phyloP scores from a whole-genome alignment of 1,140 invertebrate genomes.

The Popillia japonica region DNA sequence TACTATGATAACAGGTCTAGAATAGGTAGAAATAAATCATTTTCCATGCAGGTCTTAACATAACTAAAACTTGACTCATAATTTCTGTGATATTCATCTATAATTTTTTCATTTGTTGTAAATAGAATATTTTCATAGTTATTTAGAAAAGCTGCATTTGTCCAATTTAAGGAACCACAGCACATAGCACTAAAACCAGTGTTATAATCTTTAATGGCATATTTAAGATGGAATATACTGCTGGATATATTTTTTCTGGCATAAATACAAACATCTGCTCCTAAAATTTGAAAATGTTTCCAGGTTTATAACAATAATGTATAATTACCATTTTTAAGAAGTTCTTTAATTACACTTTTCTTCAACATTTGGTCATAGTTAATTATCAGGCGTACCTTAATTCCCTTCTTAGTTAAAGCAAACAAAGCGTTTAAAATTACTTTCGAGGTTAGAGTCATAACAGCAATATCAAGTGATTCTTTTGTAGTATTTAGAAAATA shows the following conservation, averaged over 20 bases:
- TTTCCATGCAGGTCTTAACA: slow-evolving; percentile 39
- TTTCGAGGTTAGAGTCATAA: slow-evolving; percentile 38
- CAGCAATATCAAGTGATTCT: slow-evolving; percentile 41
- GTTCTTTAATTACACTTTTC: too few species aligned
- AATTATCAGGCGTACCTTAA: slow-evolving; percentile 41
- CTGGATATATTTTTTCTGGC: slow-evolving; percentile 11
- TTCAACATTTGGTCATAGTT: slow-evolving; percentile 36
- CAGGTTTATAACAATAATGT: background rate
- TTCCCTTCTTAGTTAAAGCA: slow-evolving; percentile 12
- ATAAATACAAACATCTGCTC: background rate
- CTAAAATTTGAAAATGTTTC: slow-evolving; percentile 17
- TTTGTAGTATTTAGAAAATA: slow-evolving; percentile 42
- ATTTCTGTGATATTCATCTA: too few species aligned
- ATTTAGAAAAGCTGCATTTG: slow-evolving; percentile 39
- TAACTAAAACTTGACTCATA: slow-evolving; percentile 40
- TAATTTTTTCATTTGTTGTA: slow-evolving; percentile 39
- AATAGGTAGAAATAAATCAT: background rate
- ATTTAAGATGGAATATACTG: slow-evolving; percentile 45
- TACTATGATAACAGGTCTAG: background rate
- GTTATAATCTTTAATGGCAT: slow-evolving; percentile 44
- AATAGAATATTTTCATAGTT: slow-evolving; percentile 44
- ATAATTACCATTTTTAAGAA: slow-evolving; percentile 33
- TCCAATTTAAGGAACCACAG: slow-evolving; percentile 45
- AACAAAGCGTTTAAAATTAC: slow-evolving; percentile 35
- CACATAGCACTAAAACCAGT: slow-evolving; percentile 19